Conservation (phyloP, 2,113 vertebrate species). For the Rhea americana region DNA sequence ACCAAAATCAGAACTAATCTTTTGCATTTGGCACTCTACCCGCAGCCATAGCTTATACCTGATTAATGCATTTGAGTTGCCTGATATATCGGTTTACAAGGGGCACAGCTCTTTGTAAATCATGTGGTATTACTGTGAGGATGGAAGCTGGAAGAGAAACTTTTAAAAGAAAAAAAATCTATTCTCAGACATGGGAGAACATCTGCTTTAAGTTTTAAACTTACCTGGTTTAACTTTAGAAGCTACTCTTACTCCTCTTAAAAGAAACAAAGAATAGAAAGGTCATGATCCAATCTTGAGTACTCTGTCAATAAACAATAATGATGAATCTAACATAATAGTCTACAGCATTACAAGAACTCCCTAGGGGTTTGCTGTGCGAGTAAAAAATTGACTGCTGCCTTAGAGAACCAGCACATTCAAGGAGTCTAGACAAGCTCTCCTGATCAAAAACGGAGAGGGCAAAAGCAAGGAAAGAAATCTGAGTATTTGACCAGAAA, state of each 20-base stretch:
- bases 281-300: neutral
- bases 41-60: neutral
- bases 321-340: neutral
- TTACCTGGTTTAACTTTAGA: neutral
- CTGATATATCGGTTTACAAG: neutral
- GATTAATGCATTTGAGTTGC: neutral
- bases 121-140: neutral
- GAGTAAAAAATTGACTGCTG: neutral
- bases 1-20: neutral
- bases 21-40: neutral
- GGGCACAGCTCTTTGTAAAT: neutral
- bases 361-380: neutral
- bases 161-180: neutral
- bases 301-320: slow-evolving; percentile 23
- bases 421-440: accelerated
- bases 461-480: neutral
- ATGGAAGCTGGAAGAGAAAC: neutral
- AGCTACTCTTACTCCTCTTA: neutral
- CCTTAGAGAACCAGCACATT: neutral
- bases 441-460: neutral
- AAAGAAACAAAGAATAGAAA: neutral
- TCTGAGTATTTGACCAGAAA: neutral
- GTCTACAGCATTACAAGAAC: neutral
- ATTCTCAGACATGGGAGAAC: neutral
- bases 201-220: neutral